These are phyloP conservation scores for Penaeus vannamei DNA, from an alignment of 1,140 invertebrate species.

Conservation along the genomic window DNA sequence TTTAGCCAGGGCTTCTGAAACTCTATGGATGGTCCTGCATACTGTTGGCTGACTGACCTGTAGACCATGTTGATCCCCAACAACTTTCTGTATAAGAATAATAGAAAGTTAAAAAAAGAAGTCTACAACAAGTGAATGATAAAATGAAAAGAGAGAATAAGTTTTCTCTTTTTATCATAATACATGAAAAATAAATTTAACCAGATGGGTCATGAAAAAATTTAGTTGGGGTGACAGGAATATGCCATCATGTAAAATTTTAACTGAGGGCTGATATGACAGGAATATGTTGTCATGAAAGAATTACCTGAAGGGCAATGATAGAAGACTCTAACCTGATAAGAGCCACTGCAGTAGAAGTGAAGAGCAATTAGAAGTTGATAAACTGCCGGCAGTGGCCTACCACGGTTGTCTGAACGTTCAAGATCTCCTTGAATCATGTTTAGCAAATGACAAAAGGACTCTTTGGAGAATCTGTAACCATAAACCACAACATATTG, in stretches of 20 bases:
- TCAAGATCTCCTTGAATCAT: slow-evolving; percentile 55
- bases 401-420: slow-evolving; percentile 53
- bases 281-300: too few relatives aligned
- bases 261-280: too few relatives aligned
- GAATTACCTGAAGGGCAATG: not conserved
- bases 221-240: too few relatives aligned
- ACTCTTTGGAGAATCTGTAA: slow-evolving; percentile 46
- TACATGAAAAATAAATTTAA: too few relatives aligned
- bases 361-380: slow-evolving; percentile 53
- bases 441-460: slow-evolving; percentile 40
- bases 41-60: slow-evolving; percentile 59
- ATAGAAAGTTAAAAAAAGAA: not conserved
- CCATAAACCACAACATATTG: not conserved
- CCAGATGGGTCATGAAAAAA: too few relatives aligned
- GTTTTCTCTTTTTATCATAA: too few relatives aligned
- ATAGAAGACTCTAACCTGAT: slow-evolving; percentile 27
- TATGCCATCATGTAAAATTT: too few relatives aligned
- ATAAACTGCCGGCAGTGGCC: slow-evolving; percentile 48
- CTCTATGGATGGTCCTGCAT: slow-evolving; percentile 53
- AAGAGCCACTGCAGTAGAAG: slow-evolving; percentile 52
- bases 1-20: slow-evolving; percentile 51
- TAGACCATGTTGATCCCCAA: slow-evolving; percentile 51
- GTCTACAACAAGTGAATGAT: too few relatives aligned
- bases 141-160: not conserved
- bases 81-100: slow-evolving; percentile 42